phyloP scores from a whole-genome alignment of 2,113 vertebrate genomes.

The Semnornis frantzii region DNA sequence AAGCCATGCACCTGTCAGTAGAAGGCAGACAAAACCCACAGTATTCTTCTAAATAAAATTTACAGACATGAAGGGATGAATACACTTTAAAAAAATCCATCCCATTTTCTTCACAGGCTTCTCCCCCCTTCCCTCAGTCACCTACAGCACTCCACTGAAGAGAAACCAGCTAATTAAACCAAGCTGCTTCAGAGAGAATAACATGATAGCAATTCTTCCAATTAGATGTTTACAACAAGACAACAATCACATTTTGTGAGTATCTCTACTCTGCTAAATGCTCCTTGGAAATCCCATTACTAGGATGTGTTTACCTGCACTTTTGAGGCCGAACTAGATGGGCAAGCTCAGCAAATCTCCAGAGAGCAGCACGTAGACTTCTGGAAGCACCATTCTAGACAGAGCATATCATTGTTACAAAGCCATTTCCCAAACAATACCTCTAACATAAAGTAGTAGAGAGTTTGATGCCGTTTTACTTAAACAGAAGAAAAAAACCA shows the following conservation, averaged over 20 bases:
- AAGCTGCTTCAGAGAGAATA: not conserved
- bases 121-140: too few species aligned
- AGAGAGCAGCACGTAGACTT: conserved; percentile 94
- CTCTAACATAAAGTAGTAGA: not conserved
- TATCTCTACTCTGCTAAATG: not conserved
- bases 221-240: not conserved
- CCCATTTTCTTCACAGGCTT: not conserved
- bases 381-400: conserved; percentile 92
- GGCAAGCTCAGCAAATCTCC: conserved; percentile 96
- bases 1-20: not conserved
- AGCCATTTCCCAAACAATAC: not conserved
- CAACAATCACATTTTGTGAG: not conserved
- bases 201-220: not conserved
- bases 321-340: conserved; percentile 97
- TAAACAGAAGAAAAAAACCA: not conserved
- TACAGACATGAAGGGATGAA: not conserved
- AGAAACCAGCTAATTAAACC: not conserved
- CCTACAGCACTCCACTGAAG: not conserved
- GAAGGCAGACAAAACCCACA: not conserved
- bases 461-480: not conserved
- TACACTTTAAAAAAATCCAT: not conserved
- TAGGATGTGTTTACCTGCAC: conserved; percentile 84
- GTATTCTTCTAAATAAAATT: not conserved
- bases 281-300: not conserved
- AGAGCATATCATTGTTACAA: not conserved